Percentiles rank a stretch among this genome's conserved stretches.
phyloP scores from a whole-genome alignment of 2,113 vertebrate genomes.

The Dissostichus mawsoni region DNA sequence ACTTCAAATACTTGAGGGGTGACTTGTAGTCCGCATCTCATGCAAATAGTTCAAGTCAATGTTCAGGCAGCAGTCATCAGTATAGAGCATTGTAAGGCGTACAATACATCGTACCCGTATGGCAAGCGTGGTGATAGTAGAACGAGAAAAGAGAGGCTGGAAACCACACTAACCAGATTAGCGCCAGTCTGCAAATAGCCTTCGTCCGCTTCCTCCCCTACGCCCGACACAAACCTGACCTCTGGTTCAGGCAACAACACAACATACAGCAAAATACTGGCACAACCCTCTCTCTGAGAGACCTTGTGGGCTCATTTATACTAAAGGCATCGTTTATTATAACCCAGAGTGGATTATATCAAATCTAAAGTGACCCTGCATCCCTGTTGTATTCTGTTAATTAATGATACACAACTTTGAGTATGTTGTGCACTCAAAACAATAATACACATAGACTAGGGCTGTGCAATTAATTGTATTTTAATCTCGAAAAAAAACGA shows the following conservation, averaged over 20 bases:
- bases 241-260: constrained; percentile 43
- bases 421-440: neutral
- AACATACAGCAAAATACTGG: constrained; percentile 38
- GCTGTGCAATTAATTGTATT: too few species aligned
- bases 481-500: too few species aligned
- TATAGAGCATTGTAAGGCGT: constrained; percentile 10
- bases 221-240: constrained; percentile 57
- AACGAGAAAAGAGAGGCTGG: constrained; percentile 48
- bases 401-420: neutral
- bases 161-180: constrained; percentile 75
- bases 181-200: constrained; percentile 71
- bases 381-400: neutral
- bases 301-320: constrained; percentile 8
- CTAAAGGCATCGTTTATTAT: neutral
- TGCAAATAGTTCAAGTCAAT: constrained; percentile 6
- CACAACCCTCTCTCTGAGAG: neutral
- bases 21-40: neutral
- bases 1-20: neutral
- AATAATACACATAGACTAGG: too few species aligned
- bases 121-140: constrained; percentile 34
- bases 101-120: constrained; percentile 20
- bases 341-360: neutral
- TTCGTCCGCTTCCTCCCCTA: constrained; percentile 63
- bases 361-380: neutral
- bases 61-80: neutral